phyloP scores from a whole-genome alignment of 2,888 invertebrate species.

The Shargacucullia verbasci region DNA sequence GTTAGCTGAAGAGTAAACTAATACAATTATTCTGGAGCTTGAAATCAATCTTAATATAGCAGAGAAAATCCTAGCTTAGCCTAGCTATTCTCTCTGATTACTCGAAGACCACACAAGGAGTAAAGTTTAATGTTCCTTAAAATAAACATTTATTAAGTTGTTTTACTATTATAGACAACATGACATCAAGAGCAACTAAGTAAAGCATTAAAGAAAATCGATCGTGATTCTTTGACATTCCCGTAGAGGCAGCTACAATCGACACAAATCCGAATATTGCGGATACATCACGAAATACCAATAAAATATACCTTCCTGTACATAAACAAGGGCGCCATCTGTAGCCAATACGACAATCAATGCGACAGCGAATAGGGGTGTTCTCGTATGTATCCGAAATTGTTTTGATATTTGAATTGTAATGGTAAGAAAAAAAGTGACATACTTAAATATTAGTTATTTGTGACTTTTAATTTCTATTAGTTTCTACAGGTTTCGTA shows the following conservation, averaged over 20 bases:
- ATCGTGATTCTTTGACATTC: conserved; percentile 59
- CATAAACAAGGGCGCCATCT: conserved; percentile 75
- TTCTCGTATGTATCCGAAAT: conserved; percentile 21
- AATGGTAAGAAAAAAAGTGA: no score
- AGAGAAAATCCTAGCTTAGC: no score
- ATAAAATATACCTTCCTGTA: conserved; percentile 76
- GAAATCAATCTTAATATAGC: no score
- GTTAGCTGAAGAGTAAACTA: no score
- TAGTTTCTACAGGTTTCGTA: no score
- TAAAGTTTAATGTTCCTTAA: no score
- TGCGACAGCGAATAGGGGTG: conserved; percentile 59
- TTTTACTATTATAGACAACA: conserved; percentile 1
- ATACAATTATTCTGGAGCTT: no score
- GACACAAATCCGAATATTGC: conserved; percentile 69
- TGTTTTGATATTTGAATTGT: not conserved
- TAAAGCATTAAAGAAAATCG: conserved; percentile 49
- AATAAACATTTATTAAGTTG: no score
- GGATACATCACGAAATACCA: conserved; percentile 76
- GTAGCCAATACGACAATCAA: conserved; percentile 65
- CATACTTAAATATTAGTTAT: no score
- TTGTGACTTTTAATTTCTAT: no score
- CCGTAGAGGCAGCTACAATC: conserved; percentile 62
- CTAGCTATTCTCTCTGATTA: no score
- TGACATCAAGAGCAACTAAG: conserved; percentile 28
- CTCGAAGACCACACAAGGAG: no score